A percentile compares a stretch with the other conserved stretches of the same genome.
These are phyloP conservation scores for Pimephales promelas DNA, from an alignment of 2,113 vertebrate species.

Conservation along the genomic window DNA sequence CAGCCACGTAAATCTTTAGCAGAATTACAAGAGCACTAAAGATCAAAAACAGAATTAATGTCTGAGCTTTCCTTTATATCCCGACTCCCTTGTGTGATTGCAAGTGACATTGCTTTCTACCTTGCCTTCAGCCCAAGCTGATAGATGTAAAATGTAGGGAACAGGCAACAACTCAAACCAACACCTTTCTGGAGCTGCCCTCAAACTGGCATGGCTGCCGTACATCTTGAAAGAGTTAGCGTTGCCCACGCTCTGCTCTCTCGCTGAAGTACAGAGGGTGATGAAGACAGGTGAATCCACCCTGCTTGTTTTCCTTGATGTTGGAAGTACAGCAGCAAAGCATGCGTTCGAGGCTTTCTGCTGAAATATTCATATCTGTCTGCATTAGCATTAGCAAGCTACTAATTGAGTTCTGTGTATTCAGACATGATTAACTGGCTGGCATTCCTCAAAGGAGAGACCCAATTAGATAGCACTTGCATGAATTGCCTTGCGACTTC, in stretches of 20 bases:
- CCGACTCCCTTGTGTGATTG: conserved; percentile 47
- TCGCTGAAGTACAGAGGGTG: conserved; percentile 6
- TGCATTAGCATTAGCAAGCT: conserved; percentile 71
- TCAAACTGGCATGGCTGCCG: conserved; percentile 2
- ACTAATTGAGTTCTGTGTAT: conserved; percentile 79
- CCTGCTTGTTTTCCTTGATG: conserved; percentile 50
- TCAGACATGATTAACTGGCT: conserved; percentile 75
- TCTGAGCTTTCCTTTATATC: conserved; percentile 15
- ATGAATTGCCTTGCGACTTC: conserved; percentile 72
- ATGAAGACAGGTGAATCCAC: conserved; percentile 55
- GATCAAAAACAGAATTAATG: not conserved
- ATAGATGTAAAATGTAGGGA: conserved; percentile 66
- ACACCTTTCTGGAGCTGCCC: conserved; percentile 15
- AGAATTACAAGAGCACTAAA: not conserved
- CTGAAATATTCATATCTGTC: conserved; percentile 66
- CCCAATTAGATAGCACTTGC: conserved; percentile 75
- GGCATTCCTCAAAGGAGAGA: conserved; percentile 78
- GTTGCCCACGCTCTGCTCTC: conserved; percentile 18
- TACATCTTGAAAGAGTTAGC: conserved; percentile 36
- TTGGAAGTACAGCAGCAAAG: conserved; percentile 41
- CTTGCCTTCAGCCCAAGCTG: conserved; percentile 60
- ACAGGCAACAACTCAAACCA: conserved; percentile 52
- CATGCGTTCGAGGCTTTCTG: conserved; percentile 52
- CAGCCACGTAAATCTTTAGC: not conserved
- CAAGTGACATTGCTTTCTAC: conserved; percentile 59